phyloP scores from a whole-genome alignment of 2,797 vertebrate species.

The Microctenopoma steveboyesi region DNA sequence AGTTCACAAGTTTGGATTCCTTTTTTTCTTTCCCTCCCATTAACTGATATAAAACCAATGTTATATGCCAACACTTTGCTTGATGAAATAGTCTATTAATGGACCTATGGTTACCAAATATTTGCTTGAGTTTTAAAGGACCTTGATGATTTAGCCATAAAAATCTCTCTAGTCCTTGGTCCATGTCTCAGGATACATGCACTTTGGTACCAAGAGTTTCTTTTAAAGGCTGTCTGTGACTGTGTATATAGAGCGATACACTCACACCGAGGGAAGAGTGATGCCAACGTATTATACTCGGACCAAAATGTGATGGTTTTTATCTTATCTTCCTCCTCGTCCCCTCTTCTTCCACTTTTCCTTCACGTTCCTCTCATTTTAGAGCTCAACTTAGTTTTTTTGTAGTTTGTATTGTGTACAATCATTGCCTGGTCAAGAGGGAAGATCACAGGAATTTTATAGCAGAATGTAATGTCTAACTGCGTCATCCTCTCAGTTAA shows the following conservation, averaged over 20 bases:
- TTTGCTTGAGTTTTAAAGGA: constrained; percentile 52
- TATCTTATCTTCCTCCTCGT: constrained; percentile 27
- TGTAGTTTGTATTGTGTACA: constrained; percentile 18
- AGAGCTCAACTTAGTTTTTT: constrained; percentile 33
- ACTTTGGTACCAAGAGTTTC: constrained; percentile 69
- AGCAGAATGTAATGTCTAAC: constrained; percentile 49
- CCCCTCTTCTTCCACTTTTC: background rate
- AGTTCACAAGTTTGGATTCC: constrained; percentile 43
- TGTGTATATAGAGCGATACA: constrained; percentile 48
- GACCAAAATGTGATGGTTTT: constrained; percentile 60
- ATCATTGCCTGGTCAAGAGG: constrained; percentile 1
- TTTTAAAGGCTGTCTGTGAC: constrained; percentile 56
- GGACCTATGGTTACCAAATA: constrained; percentile 49
- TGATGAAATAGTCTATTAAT: constrained; percentile 24
- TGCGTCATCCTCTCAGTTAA: constrained; percentile 6
- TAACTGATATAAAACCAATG: constrained; percentile 36
- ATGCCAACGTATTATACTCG: constrained; percentile 44
- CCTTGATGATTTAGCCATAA: constrained; percentile 56
- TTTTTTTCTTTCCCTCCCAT: constrained; percentile 4
- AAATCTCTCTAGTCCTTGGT: constrained; percentile 67
- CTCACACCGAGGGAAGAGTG: constrained; percentile 32
- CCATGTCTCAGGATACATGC: constrained; percentile 77
- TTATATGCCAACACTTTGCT: constrained; percentile 42
- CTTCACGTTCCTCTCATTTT: constrained; percentile 26
- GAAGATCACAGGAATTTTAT: constrained; percentile 5